A percentile compares a stretch with the other conserved stretches of the same genome.
Conservation (phyloP, 2,888 invertebrate genomes). For the Phortica magna region DNA sequence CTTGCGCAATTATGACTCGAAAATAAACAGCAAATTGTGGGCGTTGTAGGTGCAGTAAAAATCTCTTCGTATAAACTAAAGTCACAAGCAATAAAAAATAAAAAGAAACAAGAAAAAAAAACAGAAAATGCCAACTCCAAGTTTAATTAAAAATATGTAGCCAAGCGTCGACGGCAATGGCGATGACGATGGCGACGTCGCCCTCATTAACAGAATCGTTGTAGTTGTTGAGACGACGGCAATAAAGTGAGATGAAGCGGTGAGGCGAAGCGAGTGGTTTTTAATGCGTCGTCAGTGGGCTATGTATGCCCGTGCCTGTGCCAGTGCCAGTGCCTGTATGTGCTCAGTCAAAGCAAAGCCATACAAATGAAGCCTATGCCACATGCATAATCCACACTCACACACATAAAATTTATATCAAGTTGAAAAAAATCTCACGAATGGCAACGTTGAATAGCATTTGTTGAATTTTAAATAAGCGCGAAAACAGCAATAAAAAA, state of each 20-base stretch:
- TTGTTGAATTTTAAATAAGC: constrained; percentile 63
- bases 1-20: constrained; percentile 59
- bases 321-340: constrained; percentile 41
- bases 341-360: constrained; percentile 37
- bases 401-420: constrained; percentile 26
- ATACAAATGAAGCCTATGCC: constrained; percentile 27
- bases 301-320: constrained; percentile 38
- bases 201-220: not conserved
- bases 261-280: not conserved
- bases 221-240: not conserved
- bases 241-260: not conserved
- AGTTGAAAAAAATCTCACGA: not conserved
- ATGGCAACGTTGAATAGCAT: constrained; percentile 48
- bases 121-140: constrained; percentile 17
- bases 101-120: not conserved
- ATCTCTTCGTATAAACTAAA: constrained; percentile 35
- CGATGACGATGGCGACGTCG: not conserved
- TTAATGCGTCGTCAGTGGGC: not conserved
- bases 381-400: constrained; percentile 18
- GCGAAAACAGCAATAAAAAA: not conserved
- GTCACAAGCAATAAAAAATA: not conserved
- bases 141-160: constrained; percentile 33
- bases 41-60: constrained; percentile 21
- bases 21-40: constrained; percentile 42
- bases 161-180: not conserved